These are phyloP conservation scores for Calypte anna DNA, from an alignment of 2,113 vertebrate genomes.

Conservation along the genomic window DNA sequence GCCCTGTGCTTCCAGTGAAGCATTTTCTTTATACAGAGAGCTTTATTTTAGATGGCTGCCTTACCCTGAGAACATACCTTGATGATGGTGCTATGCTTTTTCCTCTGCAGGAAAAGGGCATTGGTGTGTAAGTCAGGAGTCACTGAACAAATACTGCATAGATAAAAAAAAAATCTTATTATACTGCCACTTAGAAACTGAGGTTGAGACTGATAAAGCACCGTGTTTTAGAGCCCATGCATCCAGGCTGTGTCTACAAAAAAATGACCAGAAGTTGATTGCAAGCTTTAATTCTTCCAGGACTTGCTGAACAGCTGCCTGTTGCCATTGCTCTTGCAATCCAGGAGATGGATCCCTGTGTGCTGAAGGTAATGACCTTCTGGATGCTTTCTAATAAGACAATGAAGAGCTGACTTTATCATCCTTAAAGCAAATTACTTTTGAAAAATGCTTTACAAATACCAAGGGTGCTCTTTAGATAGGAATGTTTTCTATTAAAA, in stretches of 20 bases:
- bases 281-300: constrained; percentile 28
- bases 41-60: background rate
- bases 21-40: background rate
- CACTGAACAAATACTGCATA: background rate
- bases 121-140: background rate
- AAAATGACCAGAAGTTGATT: constrained; percentile 2
- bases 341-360: constrained; percentile 9
- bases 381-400: constrained; percentile 56
- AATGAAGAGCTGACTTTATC: constrained; percentile 46
- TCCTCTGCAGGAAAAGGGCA: background rate
- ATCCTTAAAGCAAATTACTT: constrained; percentile 57
- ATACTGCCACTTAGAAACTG: background rate
- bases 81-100: background rate
- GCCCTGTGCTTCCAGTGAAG: background rate
- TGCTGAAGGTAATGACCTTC: constrained; percentile 33
- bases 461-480: constrained; percentile 36
- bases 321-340: background rate
- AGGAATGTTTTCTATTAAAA: constrained; percentile 41
- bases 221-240: background rate
- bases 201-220: background rate
- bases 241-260: background rate
- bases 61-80: background rate
- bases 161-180: background rate
- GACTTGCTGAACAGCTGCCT: background rate
- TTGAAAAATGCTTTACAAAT: constrained; percentile 50